Percentiles rank a stretch among this genome's conserved stretches.
Conservation (phyloP, 2,113 vertebrate species). For the Carassius carassius region DNA sequence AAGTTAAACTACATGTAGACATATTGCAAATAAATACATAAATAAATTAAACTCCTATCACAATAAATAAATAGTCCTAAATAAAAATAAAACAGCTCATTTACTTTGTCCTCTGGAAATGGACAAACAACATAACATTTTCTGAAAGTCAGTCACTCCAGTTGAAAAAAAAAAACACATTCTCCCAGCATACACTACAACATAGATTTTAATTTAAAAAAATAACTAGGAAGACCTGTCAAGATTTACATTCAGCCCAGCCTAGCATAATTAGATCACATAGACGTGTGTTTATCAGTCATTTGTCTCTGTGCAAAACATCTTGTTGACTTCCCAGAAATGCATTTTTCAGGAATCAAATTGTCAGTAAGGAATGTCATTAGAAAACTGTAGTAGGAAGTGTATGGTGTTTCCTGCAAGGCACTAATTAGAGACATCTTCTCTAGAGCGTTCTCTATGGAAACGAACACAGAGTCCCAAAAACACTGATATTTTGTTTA, state of each 20-base stretch:
- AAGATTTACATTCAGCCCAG: not conserved
- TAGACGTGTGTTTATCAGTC: not conserved
- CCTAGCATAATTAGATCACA: not conserved
- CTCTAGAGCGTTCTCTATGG: constrained; percentile 22
- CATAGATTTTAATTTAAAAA: not conserved
- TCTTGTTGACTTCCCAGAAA: not conserved
- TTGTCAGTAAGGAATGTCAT: constrained; percentile 33
- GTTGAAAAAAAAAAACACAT: not conserved
- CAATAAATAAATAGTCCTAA: too few relatives aligned
- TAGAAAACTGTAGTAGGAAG: constrained; percentile 43
- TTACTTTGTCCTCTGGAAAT: not conserved
- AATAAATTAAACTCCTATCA: too few relatives aligned
- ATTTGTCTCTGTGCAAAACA: not conserved
- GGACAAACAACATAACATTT: not conserved
- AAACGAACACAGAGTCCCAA: constrained; percentile 34
- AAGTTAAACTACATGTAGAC: not conserved
- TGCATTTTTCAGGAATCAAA: not conserved
- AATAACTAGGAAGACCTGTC: not conserved
- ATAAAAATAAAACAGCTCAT: not conserved
- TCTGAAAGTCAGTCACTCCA: too few relatives aligned
- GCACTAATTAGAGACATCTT: constrained; percentile 44
- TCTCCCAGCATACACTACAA: not conserved
- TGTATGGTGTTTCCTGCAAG: constrained; percentile 38
- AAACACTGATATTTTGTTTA: constrained; percentile 48
- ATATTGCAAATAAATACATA: too few relatives aligned